Conservation (phyloP, 2,888 invertebrate genomes). For the Dolomedes plantarius region DNA sequence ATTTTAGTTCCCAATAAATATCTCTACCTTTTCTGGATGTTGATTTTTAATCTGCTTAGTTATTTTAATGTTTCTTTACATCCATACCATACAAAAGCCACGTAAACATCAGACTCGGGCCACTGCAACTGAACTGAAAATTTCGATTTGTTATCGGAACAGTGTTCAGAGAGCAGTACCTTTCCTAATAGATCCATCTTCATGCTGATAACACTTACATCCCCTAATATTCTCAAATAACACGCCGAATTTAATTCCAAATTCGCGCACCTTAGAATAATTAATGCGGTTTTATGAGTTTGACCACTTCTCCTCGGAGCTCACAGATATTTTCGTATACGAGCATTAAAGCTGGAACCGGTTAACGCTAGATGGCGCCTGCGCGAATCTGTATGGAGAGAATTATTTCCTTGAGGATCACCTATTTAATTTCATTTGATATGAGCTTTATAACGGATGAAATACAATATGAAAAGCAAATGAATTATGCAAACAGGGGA, state of each 20-base stretch:
- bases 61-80: too few species aligned
- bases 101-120: neutral
- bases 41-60: too few species aligned
- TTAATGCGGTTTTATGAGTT: neutral
- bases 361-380: conserved; percentile 16
- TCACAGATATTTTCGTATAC: neutral
- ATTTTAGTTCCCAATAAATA: too few species aligned
- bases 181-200: too few species aligned
- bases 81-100: too few species aligned
- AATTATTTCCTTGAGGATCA: neutral
- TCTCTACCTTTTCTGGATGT: too few species aligned
- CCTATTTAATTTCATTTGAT: conserved; percentile 14
- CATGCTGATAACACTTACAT: too few species aligned
- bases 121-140: too few species aligned
- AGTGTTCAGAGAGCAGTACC: too few species aligned
- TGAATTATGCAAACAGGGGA: conserved; percentile 9
- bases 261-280: neutral
- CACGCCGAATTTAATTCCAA: neutral
- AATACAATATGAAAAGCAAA: conserved; percentile 14
- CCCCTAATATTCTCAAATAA: neutral
- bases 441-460: conserved; percentile 11
- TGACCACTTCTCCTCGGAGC: neutral
- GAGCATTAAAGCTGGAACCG: neutral
- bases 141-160: too few species aligned
- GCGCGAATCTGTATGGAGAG: neutral